Evolutionary conservation across 2,888 invertebrate genomes (phyloP), one percentile per base, ranked within the genome.

Genomic region (Xylophagus ater): DNA sequence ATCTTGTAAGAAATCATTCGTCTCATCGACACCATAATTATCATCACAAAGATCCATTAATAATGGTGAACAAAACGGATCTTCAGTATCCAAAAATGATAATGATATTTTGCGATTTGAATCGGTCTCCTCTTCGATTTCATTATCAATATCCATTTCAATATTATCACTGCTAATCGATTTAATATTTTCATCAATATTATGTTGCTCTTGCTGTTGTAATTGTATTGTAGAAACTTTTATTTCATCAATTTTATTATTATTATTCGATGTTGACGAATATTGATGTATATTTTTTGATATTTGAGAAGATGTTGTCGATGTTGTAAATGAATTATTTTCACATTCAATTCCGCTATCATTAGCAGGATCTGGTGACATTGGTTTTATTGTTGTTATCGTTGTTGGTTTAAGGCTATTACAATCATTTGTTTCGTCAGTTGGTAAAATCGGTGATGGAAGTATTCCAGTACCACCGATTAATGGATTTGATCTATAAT

Each of bases 271-370:
- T n/a, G n/a, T n/a, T n/a, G n/a, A n/a, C n/a, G n/a, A n/a, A n/a
- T n/a, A n/a, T n/a, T n/a, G n/a, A n/a, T n/a, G n/a, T n/a, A n/a
- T n/a, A n/a, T n/a, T n/a, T n/a, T n/a, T n/a, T n/a, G n/a, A n/a
- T n/a, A n/a, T n/a, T n/a, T n/a, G n/a, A n/a, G n/a, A n/a, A n/a
- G n/a, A n/a, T n/a, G n/a, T n/a, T n/a, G n/a, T n/a, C n/a, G n/a
- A n/a, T n/a, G n/a, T n/a, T n/a, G n/a, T n/a, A n/a, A n/a, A n/a
- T n/a, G n/a, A n/a, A n/a, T n/a, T n/a, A n/a, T n/a, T n/a, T n/a
- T 46, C 53, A 14, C 61, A 60, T 43, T 60, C 60, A 25, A 60
- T 56, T 45, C 59, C 60, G 34, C 58, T 59, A 41, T 62, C 61
- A 43, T 53, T 59, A 42, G 49, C 52, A 12, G 57, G 51, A 45